Evolutionary conservation across 2,888 invertebrate genomes (phyloP), one percentile per base, ranked within the genome.

Genomic region (Coremacera marginata): DNA sequence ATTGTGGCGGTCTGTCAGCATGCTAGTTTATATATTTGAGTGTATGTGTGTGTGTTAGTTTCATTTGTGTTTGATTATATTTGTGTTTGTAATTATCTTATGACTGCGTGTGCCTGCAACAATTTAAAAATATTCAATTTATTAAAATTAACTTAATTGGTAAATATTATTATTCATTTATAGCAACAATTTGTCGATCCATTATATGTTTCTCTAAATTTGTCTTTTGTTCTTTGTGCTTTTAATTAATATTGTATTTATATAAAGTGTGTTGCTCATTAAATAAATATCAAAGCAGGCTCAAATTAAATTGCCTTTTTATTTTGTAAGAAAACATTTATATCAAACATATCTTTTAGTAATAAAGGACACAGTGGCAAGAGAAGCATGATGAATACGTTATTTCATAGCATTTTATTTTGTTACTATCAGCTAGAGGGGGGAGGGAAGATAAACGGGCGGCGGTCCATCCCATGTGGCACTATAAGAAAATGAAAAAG

Each of bases 91-190:
- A 84, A 86, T 85, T 85, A 85, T 67, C 14, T 44, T 44, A 19
- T 44, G 44, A 5, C 37, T 68, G 25, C 31, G 63, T 63, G 31
- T 78, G 60, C 70, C 2, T 63, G 63, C 27, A 83, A 75, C 81
- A 85, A 83, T 83, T 85, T 85, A 84, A 86, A 85, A 85, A 86
- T 22, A 27, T 85, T 85, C 85, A 85, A 86, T 86, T 82, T 84
- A 84, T 85, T 86, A 84, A 85, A 86, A 86, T 86, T 85, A 82
- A 86, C 85, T 86, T 85, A 86, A 85, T 86, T 86, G 85, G 82
- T 86, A 86, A 86, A 86, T 82, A 84, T 83, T 83, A 82, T 86
- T 86, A 86, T 85, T 86, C 86, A 85, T 85, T 85, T 86, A 85
- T 83, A 84, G 16, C 2, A 19, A 31, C 34, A 31, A 65, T 65